Evolutionary conservation across 2,797 vertebrate species (phyloP), one percentile per base, ranked within the genome.

Genomic region (Tenualosa ilisha): DNA sequence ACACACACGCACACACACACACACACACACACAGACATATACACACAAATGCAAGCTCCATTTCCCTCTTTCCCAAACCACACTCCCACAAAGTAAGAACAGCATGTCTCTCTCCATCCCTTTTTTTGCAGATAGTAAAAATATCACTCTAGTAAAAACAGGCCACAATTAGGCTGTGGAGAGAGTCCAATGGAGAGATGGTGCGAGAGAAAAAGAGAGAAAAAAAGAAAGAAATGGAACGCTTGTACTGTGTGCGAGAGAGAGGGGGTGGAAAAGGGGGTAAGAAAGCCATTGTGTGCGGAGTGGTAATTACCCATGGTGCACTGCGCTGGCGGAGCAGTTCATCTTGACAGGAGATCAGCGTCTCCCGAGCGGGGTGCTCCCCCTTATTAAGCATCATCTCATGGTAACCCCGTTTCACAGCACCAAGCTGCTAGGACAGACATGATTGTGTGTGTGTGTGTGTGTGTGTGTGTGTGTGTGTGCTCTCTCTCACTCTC

Each of bases 221-320:
- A 49, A 72, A 79, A 79, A 46, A 79, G 3, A 40, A 40, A 22
- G 13, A 79, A 13, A 72, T 11, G 12, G 65, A 37, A n/a, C 4
- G 65, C 43, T 22, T 40, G 15, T 9, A 12, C 9, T 20, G 20
- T 22, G 68, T 3, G 37, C 2, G 56, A 24, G n/a, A 24, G 22
- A n/a, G 59, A 8, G 22, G 59, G 6, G 3, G 2, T 56, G 20
- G 15, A 54, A 17, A 59, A 59, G 59, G n/a, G 56, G 59, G n/a
- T 7, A 63, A 63, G 59, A 79, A 46, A 72, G 13, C 31, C 15
- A 79, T 79, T 79, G 72, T 79, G 17, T 79, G 72, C 17, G 6
- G 40, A 79, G 72, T 1, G 37, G 72, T 79, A 79, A 79, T 79
- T 79, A 79, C 72, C 72, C 72, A 79, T 46, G 72, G 72, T 79